Base-by-base conservation (phyloP, 2,113 vertebrate genomes). In the Colius striatus region DNA sequence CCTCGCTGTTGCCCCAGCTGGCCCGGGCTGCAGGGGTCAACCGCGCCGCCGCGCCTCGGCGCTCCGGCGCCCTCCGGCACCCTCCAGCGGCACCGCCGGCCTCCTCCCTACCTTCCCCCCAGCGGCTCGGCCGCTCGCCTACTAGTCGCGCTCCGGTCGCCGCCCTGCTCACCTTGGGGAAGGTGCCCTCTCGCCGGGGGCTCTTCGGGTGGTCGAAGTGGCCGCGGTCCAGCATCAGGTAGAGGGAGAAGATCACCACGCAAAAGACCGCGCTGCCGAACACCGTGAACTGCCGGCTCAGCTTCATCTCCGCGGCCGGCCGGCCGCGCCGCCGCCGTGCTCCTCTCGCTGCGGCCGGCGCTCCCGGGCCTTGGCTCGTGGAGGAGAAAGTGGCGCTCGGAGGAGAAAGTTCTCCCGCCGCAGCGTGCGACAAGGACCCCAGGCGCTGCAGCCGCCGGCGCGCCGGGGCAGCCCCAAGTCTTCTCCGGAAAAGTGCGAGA, bases 191-290 rank as follows among this genome's bases (percentile, higher is more conserved):
- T 81, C 87, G 95, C 71, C 96, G 95, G 19, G 97, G 98, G 84
- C 47, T 97, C 71, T 97, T 97, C 43, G 98, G 97, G 38, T 98
- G 97, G 82, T 99, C 98, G 55, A 98, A 90, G 95, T 98, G 98
- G 43, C 98, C 98, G 47, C 98, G 97, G 95, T 99, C 98, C 96
- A 99, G 97, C 98, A 99, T 99, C 92, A 98, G 94, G 92, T 98
- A 98, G 48, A 99, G 94, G 13, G 98, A 98, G 92, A 99, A 98
- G 73, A 98, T 98, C 50, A 98, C 98, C 63, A 98, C 98, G 66
- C 98, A 99, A 92, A 99, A 99, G 73, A 99, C 96, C 57, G 98
- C 98, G 94, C 98, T 98, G 92, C 98, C 98, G 68, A 98, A 98
- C 75, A 98, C 97, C 29, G 98, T 98, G 93, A 99, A 98, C 95